Percentiles rank a stretch among this genome's conserved stretches.
Conservation (phyloP, 2,888 invertebrate species). For the Caenorhabditis wallacei region DNA sequence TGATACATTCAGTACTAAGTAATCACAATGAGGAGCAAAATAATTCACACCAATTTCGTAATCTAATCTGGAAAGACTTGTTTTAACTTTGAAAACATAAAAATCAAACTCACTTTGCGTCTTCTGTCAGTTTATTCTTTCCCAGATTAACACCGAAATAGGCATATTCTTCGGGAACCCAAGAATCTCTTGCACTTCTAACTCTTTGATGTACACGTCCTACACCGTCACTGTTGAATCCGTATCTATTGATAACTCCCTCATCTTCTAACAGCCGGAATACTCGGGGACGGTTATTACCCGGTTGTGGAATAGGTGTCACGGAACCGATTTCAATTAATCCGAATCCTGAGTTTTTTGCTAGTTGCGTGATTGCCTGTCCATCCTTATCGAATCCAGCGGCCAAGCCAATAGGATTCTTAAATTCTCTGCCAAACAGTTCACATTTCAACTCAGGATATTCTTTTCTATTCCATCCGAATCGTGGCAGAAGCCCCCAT, state of each 20-base stretch:
- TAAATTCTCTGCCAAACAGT: slow-evolving; percentile 86
- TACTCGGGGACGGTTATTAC: slow-evolving; percentile 94
- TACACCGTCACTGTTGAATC: slow-evolving; percentile 97
- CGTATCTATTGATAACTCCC: slow-evolving; percentile 86
- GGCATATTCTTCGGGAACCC: slow-evolving; percentile 61
- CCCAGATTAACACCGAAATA: slow-evolving; percentile 94
- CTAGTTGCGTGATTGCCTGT: slow-evolving; percentile 64
- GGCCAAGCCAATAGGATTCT: slow-evolving; percentile 95
- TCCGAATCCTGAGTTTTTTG: slow-evolving; percentile 89
- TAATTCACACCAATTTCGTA: slow-evolving; percentile 88
- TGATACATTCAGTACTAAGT: slow-evolving; percentile 96
- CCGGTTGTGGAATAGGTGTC: slow-evolving; percentile 94
- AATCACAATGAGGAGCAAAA: slow-evolving; percentile 92
- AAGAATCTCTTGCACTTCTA: slow-evolving; percentile 48
- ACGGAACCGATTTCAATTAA: slow-evolving; percentile 94
- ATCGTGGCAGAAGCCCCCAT: slow-evolving; percentile 78
- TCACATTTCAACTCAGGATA: slow-evolving; percentile 78
- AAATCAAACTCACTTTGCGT: slow-evolving; percentile 85
- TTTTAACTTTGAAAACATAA: no score
- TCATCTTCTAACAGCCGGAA: slow-evolving; percentile 91
- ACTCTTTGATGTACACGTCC: slow-evolving; percentile 79
- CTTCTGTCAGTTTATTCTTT: slow-evolving; percentile 91
- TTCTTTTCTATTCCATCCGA: slow-evolving; percentile 76
- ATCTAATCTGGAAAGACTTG: slow-evolving; percentile 71
- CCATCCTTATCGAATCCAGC: slow-evolving; percentile 95